phyloP scores from a whole-genome alignment of 2,113 vertebrate species.

The Orthochromis malagaraziensis region DNA sequence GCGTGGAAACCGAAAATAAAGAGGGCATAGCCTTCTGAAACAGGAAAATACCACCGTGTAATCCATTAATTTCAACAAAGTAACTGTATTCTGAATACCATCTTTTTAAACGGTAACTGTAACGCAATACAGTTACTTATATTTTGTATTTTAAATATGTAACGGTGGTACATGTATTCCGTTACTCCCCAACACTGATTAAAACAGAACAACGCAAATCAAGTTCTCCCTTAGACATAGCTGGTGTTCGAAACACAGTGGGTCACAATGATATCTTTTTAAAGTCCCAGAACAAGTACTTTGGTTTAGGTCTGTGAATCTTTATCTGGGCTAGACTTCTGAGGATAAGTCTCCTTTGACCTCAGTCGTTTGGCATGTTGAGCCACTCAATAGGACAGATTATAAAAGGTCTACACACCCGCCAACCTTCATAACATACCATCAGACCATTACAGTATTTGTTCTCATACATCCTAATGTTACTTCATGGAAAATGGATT shows the following conservation, averaged over 20 bases:
- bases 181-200: neutral
- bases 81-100: too few relatives aligned
- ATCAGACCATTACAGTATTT: neutral
- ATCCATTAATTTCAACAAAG: too few relatives aligned
- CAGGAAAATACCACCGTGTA: too few relatives aligned
- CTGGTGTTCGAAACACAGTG: neutral
- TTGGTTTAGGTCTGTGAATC: constrained; percentile 16
- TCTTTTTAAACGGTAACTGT: too few relatives aligned
- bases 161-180: too few relatives aligned
- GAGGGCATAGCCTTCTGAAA: too few relatives aligned
- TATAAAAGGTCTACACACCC: constrained; percentile 32
- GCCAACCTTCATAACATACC: neutral
- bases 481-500: neutral
- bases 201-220: neutral
- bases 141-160: too few relatives aligned
- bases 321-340: constrained; percentile 44
- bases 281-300: neutral
- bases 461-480: neutral
- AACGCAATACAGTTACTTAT: too few relatives aligned
- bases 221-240: neutral
- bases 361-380: constrained; percentile 47
- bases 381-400: constrained; percentile 41
- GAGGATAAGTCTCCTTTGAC: constrained; percentile 48
- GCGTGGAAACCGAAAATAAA: too few relatives aligned
- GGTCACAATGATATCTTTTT: neutral